phyloP scores from a whole-genome alignment of 2,888 invertebrate genomes.

The Aquatica leii region DNA sequence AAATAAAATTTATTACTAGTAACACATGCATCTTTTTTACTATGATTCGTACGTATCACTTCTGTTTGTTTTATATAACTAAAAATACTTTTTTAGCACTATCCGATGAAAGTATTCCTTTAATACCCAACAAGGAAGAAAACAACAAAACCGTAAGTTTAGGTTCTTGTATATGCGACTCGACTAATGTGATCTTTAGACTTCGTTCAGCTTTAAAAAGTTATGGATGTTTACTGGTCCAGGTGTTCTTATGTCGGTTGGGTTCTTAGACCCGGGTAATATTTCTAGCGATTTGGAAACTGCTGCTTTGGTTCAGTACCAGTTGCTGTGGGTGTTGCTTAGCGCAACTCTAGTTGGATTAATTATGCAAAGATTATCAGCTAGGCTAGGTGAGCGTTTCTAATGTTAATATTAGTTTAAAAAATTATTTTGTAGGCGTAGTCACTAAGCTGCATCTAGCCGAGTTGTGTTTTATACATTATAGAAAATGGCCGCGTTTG shows the following conservation, averaged over 20 bases:
- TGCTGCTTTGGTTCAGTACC: conserved; percentile 81
- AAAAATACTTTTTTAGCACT: too few relatives aligned
- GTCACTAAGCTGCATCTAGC: conserved; percentile 88
- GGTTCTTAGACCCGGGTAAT: conserved; percentile 91
- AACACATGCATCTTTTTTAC: too few relatives aligned
- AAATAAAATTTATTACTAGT: too few relatives aligned
- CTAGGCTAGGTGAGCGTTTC: conserved; percentile 54
- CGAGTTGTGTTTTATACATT: conserved; percentile 80
- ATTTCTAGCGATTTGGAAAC: conserved; percentile 91
- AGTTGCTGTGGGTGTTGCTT: conserved; percentile 86
- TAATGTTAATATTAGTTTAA: too few relatives aligned
- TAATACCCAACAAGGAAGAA: too few relatives aligned
- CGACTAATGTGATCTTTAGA: too few relatives aligned
- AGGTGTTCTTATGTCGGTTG: conserved; percentile 93
- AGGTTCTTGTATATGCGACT: too few relatives aligned
- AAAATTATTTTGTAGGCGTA: too few relatives aligned
- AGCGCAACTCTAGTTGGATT: conserved; percentile 86
- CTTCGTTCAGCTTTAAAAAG: conserved; percentile 86
- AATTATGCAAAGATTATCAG: conserved; percentile 79
- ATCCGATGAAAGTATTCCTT: too few relatives aligned
- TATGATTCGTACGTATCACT: too few relatives aligned
- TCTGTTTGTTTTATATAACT: too few relatives aligned
- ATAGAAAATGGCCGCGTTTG: conserved; percentile 76
- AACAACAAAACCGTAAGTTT: too few relatives aligned
- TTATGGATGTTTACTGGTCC: conserved; percentile 95